Evolutionary conservation across 2,113 vertebrate species (phyloP).

Genomic region (Lophius piscatorius): DNA sequence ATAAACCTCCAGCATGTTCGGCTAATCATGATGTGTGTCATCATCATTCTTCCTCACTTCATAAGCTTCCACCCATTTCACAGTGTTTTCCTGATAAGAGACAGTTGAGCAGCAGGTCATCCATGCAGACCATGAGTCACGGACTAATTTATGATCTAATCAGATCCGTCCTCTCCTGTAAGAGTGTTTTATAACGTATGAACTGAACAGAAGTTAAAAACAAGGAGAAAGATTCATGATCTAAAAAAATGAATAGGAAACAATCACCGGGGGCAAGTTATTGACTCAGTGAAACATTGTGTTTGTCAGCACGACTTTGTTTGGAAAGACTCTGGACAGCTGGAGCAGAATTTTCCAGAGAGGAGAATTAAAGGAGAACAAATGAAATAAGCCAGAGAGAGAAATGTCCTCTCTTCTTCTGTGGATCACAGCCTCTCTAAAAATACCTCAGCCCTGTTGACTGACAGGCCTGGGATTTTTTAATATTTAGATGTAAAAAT

Average conservation of each 20-base stretch:
- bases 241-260: constrained; percentile 33
- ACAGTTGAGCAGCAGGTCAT: constrained; percentile 6
- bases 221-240: constrained; percentile 16
- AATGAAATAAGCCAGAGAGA: no score
- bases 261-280: constrained; percentile 8
- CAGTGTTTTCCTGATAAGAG: neutral
- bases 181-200: neutral
- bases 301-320: constrained; percentile 12
- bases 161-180: neutral
- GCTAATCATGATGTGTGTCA: neutral
- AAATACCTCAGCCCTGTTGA: constrained; percentile 23
- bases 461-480: constrained; percentile 7
- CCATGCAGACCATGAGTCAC: constrained; percentile 1
- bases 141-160: constrained; percentile 5
- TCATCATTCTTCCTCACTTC: neutral
- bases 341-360: neutral
- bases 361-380: neutral
- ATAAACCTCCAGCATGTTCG: neutral
- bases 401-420: neutral
- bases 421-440: constrained; percentile 16
- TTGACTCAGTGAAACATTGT: constrained; percentile 9
- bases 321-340: neutral
- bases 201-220: neutral
- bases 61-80: constrained; percentile 10
- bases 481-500: neutral